Evolutionary conservation across 2,888 invertebrate genomes (phyloP), one percentile per base, ranked within the genome.

Genomic region (Sthenelais limicola): DNA sequence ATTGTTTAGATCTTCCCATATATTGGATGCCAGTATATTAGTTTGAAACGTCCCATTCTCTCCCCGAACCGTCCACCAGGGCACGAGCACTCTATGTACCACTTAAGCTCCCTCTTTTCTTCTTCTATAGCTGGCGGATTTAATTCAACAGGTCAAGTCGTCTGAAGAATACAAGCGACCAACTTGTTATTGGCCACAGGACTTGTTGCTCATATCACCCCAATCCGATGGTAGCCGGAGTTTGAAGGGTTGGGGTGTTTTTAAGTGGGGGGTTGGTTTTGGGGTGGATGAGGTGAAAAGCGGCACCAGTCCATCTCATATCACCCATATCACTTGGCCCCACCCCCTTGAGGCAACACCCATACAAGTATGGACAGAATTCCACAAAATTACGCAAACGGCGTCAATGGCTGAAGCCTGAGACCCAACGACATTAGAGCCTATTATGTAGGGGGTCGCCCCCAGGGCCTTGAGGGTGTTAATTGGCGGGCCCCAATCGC

Each of bases 401-500:
- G 62, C 62, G 43, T 21, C 62, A 28, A 9, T 7, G 62, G 38
- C 56, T 56, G 24, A 24, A 43, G 38, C 38, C n/a, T n/a, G n/a
- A 43, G 12, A 43, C 43, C 12, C 43, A 12, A 43, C 18, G 18
- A 18, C 9, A 26, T 35, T 35, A 43, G 26, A 2, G 62, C 5
- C 43, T 62, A 62, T 62, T 62, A 62, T 62, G 62, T 32, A 21
- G 38, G 62, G 2, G 1, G 3, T 2, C 26, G 35, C 35, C 62
- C 56, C 62, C 35, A 15, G 62, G 58, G 62, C 21, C 38, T 15
- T 5, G 2, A 43, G 7, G 62, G 62, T 62, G 62, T 62, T 62
- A 62, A 62, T 62, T 62, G 62, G 24, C 35, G 38, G 62, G 26
- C 26, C 38, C 62, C 62, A 62, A 62, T 62, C 38, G 62, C 62